phyloP scores from a whole-genome alignment of 2,113 vertebrate genomes.

The Oceanodroma tethys region DNA sequence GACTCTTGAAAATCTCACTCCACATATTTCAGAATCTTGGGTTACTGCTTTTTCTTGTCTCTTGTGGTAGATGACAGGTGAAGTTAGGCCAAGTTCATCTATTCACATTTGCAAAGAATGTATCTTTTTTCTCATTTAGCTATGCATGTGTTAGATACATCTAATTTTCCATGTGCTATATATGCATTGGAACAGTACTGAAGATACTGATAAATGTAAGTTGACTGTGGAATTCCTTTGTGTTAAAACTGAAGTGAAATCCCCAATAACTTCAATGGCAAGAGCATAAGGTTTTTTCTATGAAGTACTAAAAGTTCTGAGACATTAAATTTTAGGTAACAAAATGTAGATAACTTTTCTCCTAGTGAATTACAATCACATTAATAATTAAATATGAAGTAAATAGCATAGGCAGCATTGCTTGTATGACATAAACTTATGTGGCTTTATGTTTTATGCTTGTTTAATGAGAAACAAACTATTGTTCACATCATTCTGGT shows the following conservation, averaged over 20 bases:
- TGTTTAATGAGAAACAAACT: neutral
- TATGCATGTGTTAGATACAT: neutral
- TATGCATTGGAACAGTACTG: neutral
- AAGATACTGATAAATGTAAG: neutral
- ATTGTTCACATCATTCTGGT: neutral
- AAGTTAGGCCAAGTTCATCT: neutral
- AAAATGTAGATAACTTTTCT: neutral
- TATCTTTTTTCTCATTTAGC: neutral
- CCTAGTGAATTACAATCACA: neutral
- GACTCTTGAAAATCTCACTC: neutral
- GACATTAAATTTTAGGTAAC: neutral
- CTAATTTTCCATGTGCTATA: neutral
- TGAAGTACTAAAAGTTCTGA: neutral
- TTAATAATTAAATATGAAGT: neutral
- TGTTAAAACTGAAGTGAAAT: neutral
- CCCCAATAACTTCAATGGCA: neutral
- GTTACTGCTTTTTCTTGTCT: neutral
- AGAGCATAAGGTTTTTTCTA: neutral
- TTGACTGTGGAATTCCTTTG: neutral
- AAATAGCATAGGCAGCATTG: neutral
- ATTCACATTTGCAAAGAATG: neutral
- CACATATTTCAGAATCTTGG: neutral
- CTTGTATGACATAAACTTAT: neutral
- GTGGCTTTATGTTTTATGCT: neutral
- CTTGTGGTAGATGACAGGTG: neutral